Conservation (phyloP, 2,113 vertebrate genomes). For the Pristiophorus japonicus region DNA sequence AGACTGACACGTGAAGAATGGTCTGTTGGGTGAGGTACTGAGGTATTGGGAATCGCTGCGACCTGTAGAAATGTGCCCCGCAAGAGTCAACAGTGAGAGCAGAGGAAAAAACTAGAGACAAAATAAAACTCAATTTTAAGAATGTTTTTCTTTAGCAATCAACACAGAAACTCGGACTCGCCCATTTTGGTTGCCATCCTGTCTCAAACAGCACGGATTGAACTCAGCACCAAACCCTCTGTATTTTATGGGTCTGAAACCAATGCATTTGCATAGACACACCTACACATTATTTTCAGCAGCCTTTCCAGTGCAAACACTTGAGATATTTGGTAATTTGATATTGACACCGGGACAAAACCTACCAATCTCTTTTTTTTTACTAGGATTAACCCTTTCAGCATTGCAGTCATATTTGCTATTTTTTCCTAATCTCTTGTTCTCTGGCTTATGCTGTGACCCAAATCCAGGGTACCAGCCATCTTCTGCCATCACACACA, state of each 20-base stretch:
- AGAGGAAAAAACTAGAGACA: neutral
- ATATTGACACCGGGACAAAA: neutral
- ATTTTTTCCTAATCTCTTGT: neutral
- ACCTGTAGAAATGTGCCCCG: neutral
- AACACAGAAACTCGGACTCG: neutral
- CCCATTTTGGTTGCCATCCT: neutral
- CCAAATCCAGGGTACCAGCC: neutral
- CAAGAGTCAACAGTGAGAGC: neutral
- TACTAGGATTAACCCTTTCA: neutral
- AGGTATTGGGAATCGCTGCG: neutral
- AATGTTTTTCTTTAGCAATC: neutral
- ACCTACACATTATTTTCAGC: neutral
- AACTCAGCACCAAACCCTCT: neutral
- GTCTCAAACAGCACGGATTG: neutral
- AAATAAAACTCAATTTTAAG: neutral
- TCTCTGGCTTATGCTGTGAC: neutral
- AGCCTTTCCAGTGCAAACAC: neutral
- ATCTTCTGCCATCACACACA: neutral
- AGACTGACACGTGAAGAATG: neutral
- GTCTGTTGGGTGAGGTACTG: neutral
- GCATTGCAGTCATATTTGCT: neutral
- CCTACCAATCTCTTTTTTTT: neutral
- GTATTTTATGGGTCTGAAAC: neutral
- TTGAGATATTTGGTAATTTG: constrained; percentile 23
- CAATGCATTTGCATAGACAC: neutral